phyloP scores from a whole-genome alignment of 2,797 vertebrate species.

The Phrynocephalus guinanensis region DNA sequence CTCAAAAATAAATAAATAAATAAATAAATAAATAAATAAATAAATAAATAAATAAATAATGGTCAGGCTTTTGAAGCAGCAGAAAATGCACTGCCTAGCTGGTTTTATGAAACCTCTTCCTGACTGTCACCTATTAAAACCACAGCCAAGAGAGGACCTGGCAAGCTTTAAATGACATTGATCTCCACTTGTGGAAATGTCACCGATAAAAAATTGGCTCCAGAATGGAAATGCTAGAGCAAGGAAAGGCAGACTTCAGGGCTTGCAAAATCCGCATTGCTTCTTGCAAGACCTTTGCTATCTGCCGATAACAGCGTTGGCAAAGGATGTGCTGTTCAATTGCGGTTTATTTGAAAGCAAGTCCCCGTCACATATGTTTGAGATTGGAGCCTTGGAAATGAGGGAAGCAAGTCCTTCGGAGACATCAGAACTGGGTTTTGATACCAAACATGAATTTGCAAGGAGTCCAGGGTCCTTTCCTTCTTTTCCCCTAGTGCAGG shows the following conservation, averaged over 20 bases:
- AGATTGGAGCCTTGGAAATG: background rate
- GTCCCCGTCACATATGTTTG: background rate
- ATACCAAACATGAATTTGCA: background rate
- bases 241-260: background rate
- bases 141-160: background rate
- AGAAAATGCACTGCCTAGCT: background rate
- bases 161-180: conserved; percentile 1
- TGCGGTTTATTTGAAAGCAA: background rate
- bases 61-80: background rate
- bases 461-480: background rate
- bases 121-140: background rate
- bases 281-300: background rate
- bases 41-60: no score
- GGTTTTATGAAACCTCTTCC: background rate
- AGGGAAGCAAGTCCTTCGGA: background rate
- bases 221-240: background rate
- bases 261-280: background rate
- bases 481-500: background rate
- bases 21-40: no score
- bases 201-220: background rate
- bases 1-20: no score
- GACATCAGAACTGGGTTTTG: background rate
- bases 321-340: background rate
- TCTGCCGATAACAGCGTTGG: no score
- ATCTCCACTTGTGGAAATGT: background rate